Conservation (phyloP, 2,113 vertebrate genomes). For the Hirundichthys speculiger region DNA sequence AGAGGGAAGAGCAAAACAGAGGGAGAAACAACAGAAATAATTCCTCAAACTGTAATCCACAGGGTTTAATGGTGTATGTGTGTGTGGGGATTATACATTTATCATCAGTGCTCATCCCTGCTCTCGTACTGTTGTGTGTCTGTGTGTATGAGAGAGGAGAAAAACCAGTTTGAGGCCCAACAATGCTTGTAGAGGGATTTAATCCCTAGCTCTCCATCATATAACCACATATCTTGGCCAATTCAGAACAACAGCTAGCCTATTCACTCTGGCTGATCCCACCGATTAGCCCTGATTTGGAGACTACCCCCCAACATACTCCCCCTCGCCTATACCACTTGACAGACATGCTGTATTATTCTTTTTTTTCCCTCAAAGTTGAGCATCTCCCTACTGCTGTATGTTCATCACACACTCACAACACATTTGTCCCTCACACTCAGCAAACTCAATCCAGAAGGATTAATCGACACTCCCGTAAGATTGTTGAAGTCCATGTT, state of each 20-base stretch:
- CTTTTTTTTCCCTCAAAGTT: conserved; percentile 19
- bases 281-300: conserved; percentile 65
- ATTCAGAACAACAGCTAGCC: conserved; percentile 88
- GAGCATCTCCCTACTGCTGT: conserved; percentile 25
- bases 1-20: conserved; percentile 64
- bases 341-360: conserved; percentile 36
- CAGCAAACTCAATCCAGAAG: conserved; percentile 19
- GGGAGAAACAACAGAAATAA: conserved; percentile 76
- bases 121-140: conserved; percentile 45
- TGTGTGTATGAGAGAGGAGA: conserved; percentile 45
- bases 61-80: conserved; percentile 74
- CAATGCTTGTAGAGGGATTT: conserved; percentile 73
- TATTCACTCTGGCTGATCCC: conserved; percentile 81
- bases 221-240: conserved; percentile 85
- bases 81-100: conserved; percentile 79
- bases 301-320: conserved; percentile 44
- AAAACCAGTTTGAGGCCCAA: conserved; percentile 65
- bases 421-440: conserved; percentile 19
- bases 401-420: conserved; percentile 16
- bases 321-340: conserved; percentile 31
- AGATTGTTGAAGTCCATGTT: conserved; percentile 31
- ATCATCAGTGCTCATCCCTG: conserved; percentile 74
- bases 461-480: conserved; percentile 30
- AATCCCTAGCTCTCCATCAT: conserved; percentile 72
- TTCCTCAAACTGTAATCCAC: conserved; percentile 80